A percentile compares a stretch with the other conserved stretches of the same genome.
Conservation (phyloP, 2,888 invertebrate genomes). For the Pemphredon lugubris region DNA sequence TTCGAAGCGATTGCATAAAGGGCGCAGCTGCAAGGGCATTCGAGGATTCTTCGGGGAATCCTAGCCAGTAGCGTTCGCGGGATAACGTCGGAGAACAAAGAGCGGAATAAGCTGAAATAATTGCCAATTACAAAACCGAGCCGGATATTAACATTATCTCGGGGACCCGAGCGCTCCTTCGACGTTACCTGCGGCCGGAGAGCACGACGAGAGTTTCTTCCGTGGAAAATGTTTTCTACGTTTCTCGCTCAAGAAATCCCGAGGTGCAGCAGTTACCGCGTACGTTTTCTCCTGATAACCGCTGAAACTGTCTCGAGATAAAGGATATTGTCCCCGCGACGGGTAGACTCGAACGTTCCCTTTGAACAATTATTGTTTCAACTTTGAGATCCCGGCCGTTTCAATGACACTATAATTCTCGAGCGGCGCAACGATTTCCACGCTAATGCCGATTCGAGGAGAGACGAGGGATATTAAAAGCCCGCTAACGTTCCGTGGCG, state of each 20-base stretch:
- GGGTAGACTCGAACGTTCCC: constrained; percentile 26
- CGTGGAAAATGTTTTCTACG: constrained; percentile 47
- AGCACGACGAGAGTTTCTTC: constrained; percentile 48
- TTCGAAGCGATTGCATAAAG: constrained; percentile 58
- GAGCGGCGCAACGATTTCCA: constrained; percentile 12
- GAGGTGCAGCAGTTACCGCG: constrained; percentile 42
- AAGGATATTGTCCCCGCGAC: constrained; percentile 48
- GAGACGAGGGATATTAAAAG: constrained; percentile 26
- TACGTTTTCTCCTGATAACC: constrained; percentile 56
- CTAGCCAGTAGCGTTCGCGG: constrained; percentile 24
- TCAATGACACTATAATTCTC: constrained; percentile 23
- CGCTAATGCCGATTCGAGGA: constrained; percentile 17
- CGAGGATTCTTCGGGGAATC: constrained; percentile 61
- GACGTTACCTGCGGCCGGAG: constrained; percentile 32
- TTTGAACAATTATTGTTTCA: constrained; percentile 56
- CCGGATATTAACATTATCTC: constrained; percentile 75
- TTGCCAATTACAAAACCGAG: constrained; percentile 75
- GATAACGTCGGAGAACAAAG: constrained; percentile 70
- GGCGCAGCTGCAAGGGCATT: constrained; percentile 47
- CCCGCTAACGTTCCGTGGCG: not conserved
- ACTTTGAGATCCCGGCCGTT: constrained; percentile 34
- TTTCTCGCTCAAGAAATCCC: constrained; percentile 34
- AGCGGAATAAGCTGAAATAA: constrained; percentile 72
- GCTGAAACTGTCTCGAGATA: constrained; percentile 53
- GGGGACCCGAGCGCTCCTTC: constrained; percentile 29